Percentiles rank a stretch among this genome's conserved stretches.
These are phyloP conservation scores for Mormyrops attenuatus DNA, from an alignment of 2,797 vertebrate species.

Conservation along the genomic window DNA sequence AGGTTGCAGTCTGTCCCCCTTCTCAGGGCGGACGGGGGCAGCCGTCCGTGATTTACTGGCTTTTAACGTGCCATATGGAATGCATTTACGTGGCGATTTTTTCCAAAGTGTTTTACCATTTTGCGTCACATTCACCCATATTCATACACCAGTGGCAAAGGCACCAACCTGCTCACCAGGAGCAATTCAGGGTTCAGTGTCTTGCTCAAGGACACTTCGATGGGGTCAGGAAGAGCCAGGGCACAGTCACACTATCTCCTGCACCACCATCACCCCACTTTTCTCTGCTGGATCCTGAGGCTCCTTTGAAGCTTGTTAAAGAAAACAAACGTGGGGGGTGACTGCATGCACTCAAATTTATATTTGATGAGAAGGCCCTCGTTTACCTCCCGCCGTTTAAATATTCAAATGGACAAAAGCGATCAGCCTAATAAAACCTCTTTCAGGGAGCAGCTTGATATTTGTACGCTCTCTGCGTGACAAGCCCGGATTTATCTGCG, in stretches of 20 bases:
- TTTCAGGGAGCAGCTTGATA: neutral
- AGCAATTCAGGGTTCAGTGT: no score
- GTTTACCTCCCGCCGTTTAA: neutral
- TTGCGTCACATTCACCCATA: no score
- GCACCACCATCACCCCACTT: neutral
- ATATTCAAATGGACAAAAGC: neutral
- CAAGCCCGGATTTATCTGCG: neutral
- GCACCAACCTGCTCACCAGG: no score
- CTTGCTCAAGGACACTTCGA: no score
- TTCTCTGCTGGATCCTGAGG: neutral
- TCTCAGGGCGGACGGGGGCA: neutral
- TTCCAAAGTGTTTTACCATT: no score
- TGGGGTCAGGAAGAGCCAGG: no score
- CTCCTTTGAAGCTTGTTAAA: neutral
- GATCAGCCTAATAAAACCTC: neutral
- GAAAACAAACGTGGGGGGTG: neutral
- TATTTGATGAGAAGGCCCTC: neutral
- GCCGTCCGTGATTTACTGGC: constrained; percentile 35
- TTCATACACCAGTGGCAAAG: no score
- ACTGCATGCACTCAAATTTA: neutral
- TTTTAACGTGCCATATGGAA: constrained; percentile 27
- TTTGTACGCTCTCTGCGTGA: neutral
- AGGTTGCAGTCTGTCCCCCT: neutral
- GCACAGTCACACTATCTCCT: no score
- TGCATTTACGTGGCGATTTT: no score